Percentiles rank a stretch among this genome's conserved stretches.
Evolutionary conservation across 2,797 vertebrate genomes (phyloP).

Genomic region (Podargus strigoides): DNA sequence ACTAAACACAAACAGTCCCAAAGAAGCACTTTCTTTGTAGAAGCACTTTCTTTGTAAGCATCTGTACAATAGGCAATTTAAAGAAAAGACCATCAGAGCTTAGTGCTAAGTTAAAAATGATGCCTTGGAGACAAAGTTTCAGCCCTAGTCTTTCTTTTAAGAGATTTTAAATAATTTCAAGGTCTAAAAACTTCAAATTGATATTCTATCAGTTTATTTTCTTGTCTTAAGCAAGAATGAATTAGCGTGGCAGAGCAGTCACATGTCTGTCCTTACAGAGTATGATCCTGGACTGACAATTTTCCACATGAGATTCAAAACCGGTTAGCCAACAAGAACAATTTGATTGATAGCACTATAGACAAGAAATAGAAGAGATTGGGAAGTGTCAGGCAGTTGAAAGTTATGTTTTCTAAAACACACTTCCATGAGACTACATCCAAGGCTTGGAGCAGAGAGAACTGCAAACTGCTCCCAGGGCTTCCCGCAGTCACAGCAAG

Average conservation of each 20-base stretch:
- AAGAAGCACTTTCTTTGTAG: slow-evolving; percentile 34
- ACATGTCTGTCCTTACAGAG: background rate
- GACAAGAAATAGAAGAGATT: background rate
- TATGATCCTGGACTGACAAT: background rate
- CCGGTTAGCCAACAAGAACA: background rate
- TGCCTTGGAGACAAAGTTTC: slow-evolving; percentile 22
- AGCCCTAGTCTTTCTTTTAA: slow-evolving; percentile 8
- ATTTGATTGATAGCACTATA: background rate
- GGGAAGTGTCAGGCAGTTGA: background rate
- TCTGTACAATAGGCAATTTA: slow-evolving; percentile 49
- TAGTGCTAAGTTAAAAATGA: slow-evolving; percentile 27
- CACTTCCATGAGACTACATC: background rate
- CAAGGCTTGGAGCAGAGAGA: background rate
- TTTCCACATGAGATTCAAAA: background rate
- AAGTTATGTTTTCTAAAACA: slow-evolving; percentile 17
- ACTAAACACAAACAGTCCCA: slow-evolving; percentile 42
- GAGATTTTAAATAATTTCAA: slow-evolving; percentile 36
- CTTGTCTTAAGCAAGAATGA: background rate
- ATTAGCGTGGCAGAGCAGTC: background rate
- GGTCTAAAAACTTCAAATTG: slow-evolving; percentile 1
- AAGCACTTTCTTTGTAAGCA: slow-evolving; percentile 31
- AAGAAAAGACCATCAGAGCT: slow-evolving; percentile 34
- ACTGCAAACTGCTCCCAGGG: background rate
- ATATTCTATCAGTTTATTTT: slow-evolving; percentile 17
- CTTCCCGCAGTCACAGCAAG: background rate